Evolutionary conservation across 2,888 invertebrate species (phyloP).

Genomic region (Phytoseiulus persimilis): DNA sequence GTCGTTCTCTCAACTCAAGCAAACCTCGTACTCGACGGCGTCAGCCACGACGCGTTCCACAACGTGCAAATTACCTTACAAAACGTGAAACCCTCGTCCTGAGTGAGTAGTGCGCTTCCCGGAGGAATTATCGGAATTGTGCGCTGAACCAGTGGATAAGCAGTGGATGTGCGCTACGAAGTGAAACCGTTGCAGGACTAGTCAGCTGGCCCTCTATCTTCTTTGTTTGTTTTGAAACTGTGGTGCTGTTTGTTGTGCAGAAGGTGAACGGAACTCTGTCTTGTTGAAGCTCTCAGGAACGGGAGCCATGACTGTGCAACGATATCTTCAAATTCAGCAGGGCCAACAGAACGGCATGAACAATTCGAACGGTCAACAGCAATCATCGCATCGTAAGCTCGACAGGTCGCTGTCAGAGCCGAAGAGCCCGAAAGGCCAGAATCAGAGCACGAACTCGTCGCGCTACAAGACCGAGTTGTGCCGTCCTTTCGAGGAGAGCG

Average conservation of each 20-base stretch:
- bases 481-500: constrained; percentile 89
- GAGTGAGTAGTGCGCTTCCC: background rate
- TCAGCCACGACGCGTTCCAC: background rate
- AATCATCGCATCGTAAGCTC: constrained; percentile 56
- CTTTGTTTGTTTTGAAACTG: background rate
- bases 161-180: background rate
- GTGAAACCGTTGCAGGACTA: background rate
- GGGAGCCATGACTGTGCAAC: constrained; percentile 23
- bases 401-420: constrained; percentile 70
- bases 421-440: constrained; percentile 46
- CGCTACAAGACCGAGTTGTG: constrained; percentile 98
- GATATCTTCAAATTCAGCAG: constrained; percentile 30
- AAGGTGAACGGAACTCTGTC: background rate
- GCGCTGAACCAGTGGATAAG: background rate
- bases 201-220: background rate
- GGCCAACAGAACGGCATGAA: background rate
- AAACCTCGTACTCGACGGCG: background rate
- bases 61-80: background rate
- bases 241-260: background rate
- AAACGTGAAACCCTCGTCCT: background rate
- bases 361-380: background rate
- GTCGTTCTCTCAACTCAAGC: background rate
- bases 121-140: background rate
- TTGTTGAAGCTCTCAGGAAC: background rate
- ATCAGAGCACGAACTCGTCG: constrained; percentile 44